Base-by-base conservation (phyloP, 2,888 invertebrate genomes). In the Pachydiplax longipennis region DNA sequence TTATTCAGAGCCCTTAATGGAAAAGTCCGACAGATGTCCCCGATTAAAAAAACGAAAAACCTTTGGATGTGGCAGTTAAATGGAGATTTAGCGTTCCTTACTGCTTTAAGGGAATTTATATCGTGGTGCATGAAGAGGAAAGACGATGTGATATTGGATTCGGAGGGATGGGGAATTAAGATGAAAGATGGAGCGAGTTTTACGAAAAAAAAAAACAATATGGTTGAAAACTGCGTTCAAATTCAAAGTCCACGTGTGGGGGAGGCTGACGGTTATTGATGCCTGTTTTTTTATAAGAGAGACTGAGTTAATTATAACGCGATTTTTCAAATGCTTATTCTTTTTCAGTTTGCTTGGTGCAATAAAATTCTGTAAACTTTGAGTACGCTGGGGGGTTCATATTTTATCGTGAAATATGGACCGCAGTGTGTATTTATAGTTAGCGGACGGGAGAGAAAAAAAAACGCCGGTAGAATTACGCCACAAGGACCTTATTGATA, bases 1-100 rank as follows among this genome's bases (percentile, higher is more conserved):
- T 87, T 87, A 87, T 87, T 61, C 61, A 22, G 61, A 37, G 65
- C 87, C 18, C 53, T 61, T 87, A 87, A 87, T 87, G 87, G 87
- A 87, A 87, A 87, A 87, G 61, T 61, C 87, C 87, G 87, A 87
- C 87, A 87, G 87, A 87, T 87, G 87, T 87, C 87, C 37, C 37
- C 87, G 87, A 87, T 87, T 87, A 87, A 87, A 87, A 61, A 65
- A 61, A 53, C 53, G 53, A 18, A 18, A 53, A 53, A 1, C 53
- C 58, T 37, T 37, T 87, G 87, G 65, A 61, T 87, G 58, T 87
- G 87, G 87, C 87, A 61, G 87, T 87, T 87, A 61, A 61, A 87
- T 37, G 31, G 58, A 83, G 83, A 83, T 83, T 83, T 83, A 87
- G n/a, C 6, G 87, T 37, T 61, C 65, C 40, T 37, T 87, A 22